Percentiles rank a stretch among this genome's conserved stretches.
Evolutionary conservation across 2,113 vertebrate genomes (phyloP).

Genomic region (Hippocampus abdominalis): DNA sequence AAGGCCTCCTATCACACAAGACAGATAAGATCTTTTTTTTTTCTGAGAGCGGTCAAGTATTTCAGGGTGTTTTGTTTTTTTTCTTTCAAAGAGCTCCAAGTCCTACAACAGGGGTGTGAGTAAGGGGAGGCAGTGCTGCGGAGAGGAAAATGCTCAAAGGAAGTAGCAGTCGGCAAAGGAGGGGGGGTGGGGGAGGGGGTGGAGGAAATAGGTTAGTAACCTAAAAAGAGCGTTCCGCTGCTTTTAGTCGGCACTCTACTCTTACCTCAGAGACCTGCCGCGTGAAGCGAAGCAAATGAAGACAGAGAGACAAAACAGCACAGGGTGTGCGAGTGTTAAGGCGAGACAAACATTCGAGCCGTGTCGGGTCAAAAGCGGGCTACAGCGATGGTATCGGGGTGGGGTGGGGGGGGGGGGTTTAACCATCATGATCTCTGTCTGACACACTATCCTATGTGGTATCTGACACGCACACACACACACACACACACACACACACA

Average conservation of each 20-base stretch:
- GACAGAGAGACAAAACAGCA: conserved; percentile 72
- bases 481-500: background rate
- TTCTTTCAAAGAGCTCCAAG: conserved; percentile 19
- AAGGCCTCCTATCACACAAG: too few relatives aligned
- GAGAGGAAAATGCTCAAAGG: background rate
- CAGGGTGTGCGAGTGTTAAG: conserved; percentile 40
- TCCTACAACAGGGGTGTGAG: conserved; percentile 26
- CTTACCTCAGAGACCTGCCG: conserved; percentile 99
- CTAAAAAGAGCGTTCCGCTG: conserved; percentile 57
- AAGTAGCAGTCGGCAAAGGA: background rate
- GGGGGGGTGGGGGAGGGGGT: conserved; percentile 21
- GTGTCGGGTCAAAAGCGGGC: conserved; percentile 11
- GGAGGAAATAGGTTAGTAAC: conserved; percentile 54
- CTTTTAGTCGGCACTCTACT: conserved; percentile 57
- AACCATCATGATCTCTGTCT: conserved; percentile 12
- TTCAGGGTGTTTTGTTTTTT: conserved; percentile 32
- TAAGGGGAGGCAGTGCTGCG: conserved; percentile 15
- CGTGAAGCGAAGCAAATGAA: conserved; percentile 80
- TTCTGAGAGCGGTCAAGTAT: background rate
- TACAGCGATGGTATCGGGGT: conserved; percentile 20
- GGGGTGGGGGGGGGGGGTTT: conserved; percentile 10
- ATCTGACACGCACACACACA: conserved; percentile 5
- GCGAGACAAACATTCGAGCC: conserved; percentile 20
- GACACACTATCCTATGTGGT: conserved; percentile 23
- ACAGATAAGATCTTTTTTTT: background rate